Conservation (phyloP, 2,888 invertebrate species). For the Ceriagrion tenellum region DNA sequence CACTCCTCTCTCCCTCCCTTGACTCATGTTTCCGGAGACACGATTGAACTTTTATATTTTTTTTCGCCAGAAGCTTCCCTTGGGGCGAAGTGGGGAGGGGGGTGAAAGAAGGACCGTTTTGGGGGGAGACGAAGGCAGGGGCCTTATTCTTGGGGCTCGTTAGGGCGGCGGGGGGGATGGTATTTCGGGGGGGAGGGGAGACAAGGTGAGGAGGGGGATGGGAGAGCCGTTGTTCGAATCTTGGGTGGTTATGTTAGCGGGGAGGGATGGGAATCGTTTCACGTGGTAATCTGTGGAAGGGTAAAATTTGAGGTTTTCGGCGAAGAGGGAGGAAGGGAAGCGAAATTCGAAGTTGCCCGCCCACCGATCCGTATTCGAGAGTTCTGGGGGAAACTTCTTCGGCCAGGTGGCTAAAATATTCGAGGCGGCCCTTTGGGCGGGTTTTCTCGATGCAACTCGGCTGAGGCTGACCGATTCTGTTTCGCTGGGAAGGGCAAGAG, state of each 20-base stretch:
- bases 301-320: not conserved
- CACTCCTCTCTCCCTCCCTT: not conserved
- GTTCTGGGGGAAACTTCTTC: not conserved
- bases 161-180: not conserved
- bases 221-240: not conserved
- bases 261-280: not conserved
- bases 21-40: slow-evolving; percentile 32
- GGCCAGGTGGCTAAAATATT: not conserved
- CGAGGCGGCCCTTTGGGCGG: not conserved
- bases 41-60: slow-evolving; percentile 22
- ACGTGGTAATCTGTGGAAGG: not conserved
- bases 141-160: not conserved
- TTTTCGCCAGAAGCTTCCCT: not conserved
- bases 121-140: not conserved
- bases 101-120: too few species aligned
- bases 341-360: not conserved
- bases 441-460: not conserved
- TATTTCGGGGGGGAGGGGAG: not conserved
- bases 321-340: not conserved
- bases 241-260: not conserved
- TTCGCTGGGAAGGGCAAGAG: not conserved
- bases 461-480: not conserved
- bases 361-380: not conserved
- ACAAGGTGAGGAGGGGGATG: not conserved
- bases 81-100: not conserved